phyloP scores from a whole-genome alignment of 2,113 vertebrate species.

The Phoenicopterus ruber region DNA sequence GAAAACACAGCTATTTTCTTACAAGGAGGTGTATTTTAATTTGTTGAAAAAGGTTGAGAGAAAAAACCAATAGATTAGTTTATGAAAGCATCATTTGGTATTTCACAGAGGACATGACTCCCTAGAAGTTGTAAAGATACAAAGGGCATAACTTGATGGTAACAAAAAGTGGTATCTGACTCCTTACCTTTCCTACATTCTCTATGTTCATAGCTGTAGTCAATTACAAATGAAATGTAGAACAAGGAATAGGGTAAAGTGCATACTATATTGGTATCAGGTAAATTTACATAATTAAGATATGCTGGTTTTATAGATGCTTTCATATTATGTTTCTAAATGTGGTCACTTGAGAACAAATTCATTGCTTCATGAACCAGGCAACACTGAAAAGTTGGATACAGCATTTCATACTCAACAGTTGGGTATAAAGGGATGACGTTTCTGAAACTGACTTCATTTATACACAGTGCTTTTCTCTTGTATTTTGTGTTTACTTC shows the following conservation, averaged over 20 bases:
- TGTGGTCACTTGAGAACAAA: background rate
- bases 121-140: background rate
- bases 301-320: background rate
- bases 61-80: background rate
- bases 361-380: background rate
- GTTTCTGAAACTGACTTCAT: background rate
- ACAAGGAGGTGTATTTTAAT: background rate
- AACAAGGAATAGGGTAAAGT: background rate
- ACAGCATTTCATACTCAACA: background rate
- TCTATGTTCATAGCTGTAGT: background rate
- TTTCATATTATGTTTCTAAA: background rate
- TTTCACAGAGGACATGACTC: background rate
- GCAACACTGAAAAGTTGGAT: background rate
- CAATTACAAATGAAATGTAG: background rate
- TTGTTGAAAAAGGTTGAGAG: background rate
- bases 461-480: background rate
- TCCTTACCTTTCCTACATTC: background rate
- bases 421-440: background rate
- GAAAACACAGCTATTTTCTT: background rate
- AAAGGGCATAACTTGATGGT: background rate
- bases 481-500: background rate
- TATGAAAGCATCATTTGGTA: background rate
- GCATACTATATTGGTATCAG: accelerated
- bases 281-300: too few relatives aligned
- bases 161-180: too few relatives aligned